Evolutionary conservation across 2,888 invertebrate genomes (phyloP).

Genomic region (Penaeus monodon): DNA sequence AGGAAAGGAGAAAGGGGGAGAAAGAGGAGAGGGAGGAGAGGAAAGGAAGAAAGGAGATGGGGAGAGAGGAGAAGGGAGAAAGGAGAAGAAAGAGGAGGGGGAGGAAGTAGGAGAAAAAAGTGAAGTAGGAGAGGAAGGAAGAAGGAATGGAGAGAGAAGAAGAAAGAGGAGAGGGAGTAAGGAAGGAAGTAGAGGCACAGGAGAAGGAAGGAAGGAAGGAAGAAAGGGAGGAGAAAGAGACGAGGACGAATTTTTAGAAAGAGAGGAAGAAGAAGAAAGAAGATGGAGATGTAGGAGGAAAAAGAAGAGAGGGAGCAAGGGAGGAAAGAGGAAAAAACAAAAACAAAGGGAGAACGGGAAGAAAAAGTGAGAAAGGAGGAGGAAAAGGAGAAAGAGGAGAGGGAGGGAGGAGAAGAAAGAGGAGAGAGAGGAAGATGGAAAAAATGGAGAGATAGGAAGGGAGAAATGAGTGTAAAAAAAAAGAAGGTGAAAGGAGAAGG

Average conservation of each 20-base stretch:
- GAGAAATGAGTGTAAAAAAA: rapidly evolving
- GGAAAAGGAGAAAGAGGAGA: too few relatives aligned
- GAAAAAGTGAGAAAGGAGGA: not conserved
- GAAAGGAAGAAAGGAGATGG: not conserved
- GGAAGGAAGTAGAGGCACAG: not conserved
- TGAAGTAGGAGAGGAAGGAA: not conserved
- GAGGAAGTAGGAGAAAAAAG: not conserved
- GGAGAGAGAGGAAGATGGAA: too few relatives aligned
- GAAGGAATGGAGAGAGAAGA: not conserved
- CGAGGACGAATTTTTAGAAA: too few relatives aligned
- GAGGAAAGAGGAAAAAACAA: not conserved
- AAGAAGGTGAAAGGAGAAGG: too few relatives aligned
- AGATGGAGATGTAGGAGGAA: not conserved
- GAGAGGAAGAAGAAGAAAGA: not conserved
- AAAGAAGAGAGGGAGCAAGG: too few relatives aligned
- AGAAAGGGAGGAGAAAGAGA: not conserved
- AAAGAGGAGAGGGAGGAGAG: too few relatives aligned
- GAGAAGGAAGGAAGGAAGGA: not conserved
- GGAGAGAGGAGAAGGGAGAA: not conserved
- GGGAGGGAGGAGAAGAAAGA: too few relatives aligned
- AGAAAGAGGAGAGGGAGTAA: not conserved
- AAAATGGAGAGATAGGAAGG: too few relatives aligned
- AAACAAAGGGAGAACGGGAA: not conserved
- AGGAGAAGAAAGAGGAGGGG: not conserved
- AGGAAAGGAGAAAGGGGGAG: not conserved